Percentiles rank a stretch among this genome's conserved stretches.
These are phyloP conservation scores for Lethenteron camtschaticum DNA, from an alignment of 2,113 vertebrate species.

Conservation along the genomic window DNA sequence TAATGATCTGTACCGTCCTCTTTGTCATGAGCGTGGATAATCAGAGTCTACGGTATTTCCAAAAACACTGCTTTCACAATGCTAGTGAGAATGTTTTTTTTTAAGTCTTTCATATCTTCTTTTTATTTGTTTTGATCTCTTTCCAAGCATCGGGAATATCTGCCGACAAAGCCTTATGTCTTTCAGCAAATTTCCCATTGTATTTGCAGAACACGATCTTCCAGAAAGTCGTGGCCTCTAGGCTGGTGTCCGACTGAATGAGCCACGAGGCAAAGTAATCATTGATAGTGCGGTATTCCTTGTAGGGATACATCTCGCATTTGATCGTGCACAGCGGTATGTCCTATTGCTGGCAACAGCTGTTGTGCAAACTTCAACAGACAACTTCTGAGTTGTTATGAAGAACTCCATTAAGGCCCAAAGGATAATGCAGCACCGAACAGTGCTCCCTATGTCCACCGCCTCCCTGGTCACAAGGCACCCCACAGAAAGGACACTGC, in stretches of 20 bases:
- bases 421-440: neutral
- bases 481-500: slow-evolving; percentile 10
- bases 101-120: neutral
- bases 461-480: slow-evolving; percentile 6
- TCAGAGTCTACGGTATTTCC: no score
- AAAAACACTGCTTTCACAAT: no score
- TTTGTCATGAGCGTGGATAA: no score
- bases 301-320: neutral
- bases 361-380: slow-evolving; percentile 2
- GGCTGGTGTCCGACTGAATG: neutral
- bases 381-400: neutral
- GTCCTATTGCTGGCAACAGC: neutral
- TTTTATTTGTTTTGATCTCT: neutral
- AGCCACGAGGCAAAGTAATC: slow-evolving; percentile 6
- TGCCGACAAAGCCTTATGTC: neutral
- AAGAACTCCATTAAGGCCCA: neutral
- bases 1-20: no score
- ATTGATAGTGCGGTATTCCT: slow-evolving; percentile 1
- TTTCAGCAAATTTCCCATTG: neutral
- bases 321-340: neutral
- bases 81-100: neutral
- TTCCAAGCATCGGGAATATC: neutral
- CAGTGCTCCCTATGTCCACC: neutral
- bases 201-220: slow-evolving; percentile 3
- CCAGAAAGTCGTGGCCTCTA: slow-evolving; percentile 7